Evolutionary conservation across 2,888 invertebrate genomes (phyloP), one percentile per base, ranked within the genome.

Genomic region (Zaprionus bogoriensis): DNA sequence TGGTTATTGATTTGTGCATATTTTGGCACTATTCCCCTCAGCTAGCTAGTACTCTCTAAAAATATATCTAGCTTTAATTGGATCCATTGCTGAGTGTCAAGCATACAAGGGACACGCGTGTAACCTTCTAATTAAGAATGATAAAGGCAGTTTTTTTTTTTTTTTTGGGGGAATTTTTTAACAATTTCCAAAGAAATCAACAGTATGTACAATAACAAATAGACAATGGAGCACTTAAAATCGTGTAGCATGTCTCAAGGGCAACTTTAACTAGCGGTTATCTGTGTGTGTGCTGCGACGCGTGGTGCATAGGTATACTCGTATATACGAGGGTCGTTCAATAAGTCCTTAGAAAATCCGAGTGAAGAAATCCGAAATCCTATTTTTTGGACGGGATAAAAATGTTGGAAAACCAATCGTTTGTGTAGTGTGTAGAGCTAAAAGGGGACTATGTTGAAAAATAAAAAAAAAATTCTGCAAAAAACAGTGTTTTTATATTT

Each of bases 141-240:
- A 69, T 72, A 66, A 69, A 81, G 78, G 52, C 52, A 42, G 58
- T 28, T 46, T 28, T 36, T 17, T 19, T 52, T 77, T 63, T n/a
- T n/a, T n/a, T n/a, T n/a, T n/a, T n/a, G n/a, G n/a, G 65, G 53
- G 57, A 42, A 51, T 54, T 58, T 67, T 73, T 51, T 25, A 32
- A 50, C 57, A 63, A 71, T 46, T 67, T 54, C 20, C 9, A 38
- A 55, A 42, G 17, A n/a, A 46, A 62, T 7, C 32, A 14, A 32
- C 14, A 32, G 3, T 3, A 14, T 32, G n/a, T n/a, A n/a, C n/a
- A n/a, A 32, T 5, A 32, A 14, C 12, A 14, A 32, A 32, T 32
- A 17, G 38, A 63, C 57, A 51, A 62, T 42, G 19, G 20, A 17
- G 3, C 48, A 67, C 62, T 57, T 57, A 27, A 66, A 57, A 28